Evolutionary conservation across 2,888 invertebrate genomes (phyloP), one percentile per base, ranked within the genome.

Genomic region (Gymnoscelis rufifasciata): DNA sequence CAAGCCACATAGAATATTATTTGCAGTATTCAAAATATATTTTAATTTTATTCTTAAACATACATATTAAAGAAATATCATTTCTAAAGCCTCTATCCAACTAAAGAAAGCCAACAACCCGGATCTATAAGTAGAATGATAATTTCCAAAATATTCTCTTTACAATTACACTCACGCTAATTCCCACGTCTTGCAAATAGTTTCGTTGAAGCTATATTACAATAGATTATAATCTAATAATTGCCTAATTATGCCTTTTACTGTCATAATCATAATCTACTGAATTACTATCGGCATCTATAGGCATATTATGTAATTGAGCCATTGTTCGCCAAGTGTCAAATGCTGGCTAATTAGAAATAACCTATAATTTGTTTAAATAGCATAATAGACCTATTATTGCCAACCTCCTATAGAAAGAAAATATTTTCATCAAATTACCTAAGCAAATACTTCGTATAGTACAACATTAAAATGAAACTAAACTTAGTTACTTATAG

Each of bases 251-350:
- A 83, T 77, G 74, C 67, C 66, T 62, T 66, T 67, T 73, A 71
- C 74, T 78, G 77, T 79, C 73, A 76, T 74, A 80, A 80, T 83
- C 81, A 80, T n/a, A n/a, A n/a, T n/a, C n/a, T 79, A 77, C 66
- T 73, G 72, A 77, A 78, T 82, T 82, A 84, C 74, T 11, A 35
- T 11, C 35, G 35, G 11, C 10, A 70, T n/a, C n/a, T n/a, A n/a
- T 37, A 14, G 49, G n/a, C 33, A 40, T 50, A n/a, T 51, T 56
- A 49, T 51, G n/a, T n/a, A n/a, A 47, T 82, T 74, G 73, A 68
- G 66, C 62, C 61, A 72, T 77, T 77, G 75, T 78, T 10, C 14
- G 11, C 4, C 13, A 3, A 5, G 19, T 19, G 10, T 19, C 11
- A 35, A 35, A 19, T 11, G 35, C 35, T 15, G 10, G 35, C 15